Evolutionary conservation across 2,113 vertebrate species (phyloP).

Genomic region (Brachypteracias leptosomus): DNA sequence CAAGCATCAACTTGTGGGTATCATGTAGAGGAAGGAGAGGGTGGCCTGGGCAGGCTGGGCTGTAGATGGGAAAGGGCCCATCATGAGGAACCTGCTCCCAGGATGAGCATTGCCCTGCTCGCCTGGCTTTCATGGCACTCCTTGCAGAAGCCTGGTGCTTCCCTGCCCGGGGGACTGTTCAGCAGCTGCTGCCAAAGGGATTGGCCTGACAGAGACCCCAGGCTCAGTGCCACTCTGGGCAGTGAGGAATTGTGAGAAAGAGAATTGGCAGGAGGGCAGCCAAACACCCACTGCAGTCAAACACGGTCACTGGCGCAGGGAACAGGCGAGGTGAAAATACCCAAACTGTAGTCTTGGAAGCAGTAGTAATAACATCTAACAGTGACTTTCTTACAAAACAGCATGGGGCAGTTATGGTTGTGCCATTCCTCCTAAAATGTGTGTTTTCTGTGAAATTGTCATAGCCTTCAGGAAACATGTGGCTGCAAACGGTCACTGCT

Average conservation of each 20-base stretch:
- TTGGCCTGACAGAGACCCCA: not conserved
- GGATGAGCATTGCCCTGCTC: too few relatives aligned
- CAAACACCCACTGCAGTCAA: accelerated
- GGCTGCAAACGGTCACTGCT: not conserved
- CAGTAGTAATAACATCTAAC: accelerated
- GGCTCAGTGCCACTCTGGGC: too few relatives aligned
- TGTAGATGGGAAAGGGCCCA: not conserved
- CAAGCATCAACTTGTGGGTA: too few relatives aligned
- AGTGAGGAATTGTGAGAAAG: accelerated
- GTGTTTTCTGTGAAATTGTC: not conserved
- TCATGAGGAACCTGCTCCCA: too few relatives aligned
- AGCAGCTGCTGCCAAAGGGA: not conserved
- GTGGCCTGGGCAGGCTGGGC: not conserved
- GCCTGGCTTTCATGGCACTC: not conserved
- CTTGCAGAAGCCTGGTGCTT: not conserved
- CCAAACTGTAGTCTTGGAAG: not conserved
- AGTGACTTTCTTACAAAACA: not conserved
- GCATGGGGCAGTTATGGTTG: not conserved
- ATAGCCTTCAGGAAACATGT: not conserved
- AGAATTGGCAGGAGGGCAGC: not conserved
- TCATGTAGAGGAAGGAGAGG: not conserved
- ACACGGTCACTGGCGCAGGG: accelerated
- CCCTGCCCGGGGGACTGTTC: not conserved
- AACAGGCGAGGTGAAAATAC: not conserved
- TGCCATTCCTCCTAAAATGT: not conserved